These are phyloP conservation scores for Alectoris magna DNA, from an alignment of 2,797 vertebrate genomes.

Conservation along the genomic window DNA sequence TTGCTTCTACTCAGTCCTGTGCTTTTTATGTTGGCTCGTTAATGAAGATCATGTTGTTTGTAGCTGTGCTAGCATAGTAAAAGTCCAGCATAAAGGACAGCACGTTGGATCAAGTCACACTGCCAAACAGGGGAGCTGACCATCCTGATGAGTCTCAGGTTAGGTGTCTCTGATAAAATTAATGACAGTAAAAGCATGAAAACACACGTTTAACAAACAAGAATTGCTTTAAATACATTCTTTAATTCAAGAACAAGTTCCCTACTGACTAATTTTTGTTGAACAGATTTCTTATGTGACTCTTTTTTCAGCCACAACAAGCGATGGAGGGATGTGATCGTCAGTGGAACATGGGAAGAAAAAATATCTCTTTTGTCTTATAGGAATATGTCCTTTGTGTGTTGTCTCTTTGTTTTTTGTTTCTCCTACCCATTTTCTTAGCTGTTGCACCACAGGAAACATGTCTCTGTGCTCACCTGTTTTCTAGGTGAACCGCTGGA, in stretches of 20 bases:
- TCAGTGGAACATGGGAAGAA: neutral
- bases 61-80: neutral
- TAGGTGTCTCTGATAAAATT: neutral
- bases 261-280: neutral
- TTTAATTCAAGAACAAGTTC: neutral
- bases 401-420: neutral
- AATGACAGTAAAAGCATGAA: neutral
- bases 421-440: neutral
- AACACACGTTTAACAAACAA: neutral
- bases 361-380: neutral
- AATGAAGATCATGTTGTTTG: neutral
- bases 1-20: neutral
- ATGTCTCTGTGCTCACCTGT: neutral
- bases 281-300: constrained; percentile 16
- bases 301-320: constrained; percentile 9
- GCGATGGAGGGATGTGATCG: neutral
- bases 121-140: neutral
- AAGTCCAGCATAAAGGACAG: neutral
- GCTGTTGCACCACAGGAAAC: neutral
- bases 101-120: neutral
- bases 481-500: neutral
- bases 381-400: neutral
- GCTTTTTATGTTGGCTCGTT: neutral
- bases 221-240: neutral
- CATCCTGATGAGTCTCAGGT: neutral